Percentiles rank a stretch among this genome's conserved stretches.
Evolutionary conservation across 2,888 invertebrate genomes (phyloP).

Genomic region (Protonemura montana): DNA sequence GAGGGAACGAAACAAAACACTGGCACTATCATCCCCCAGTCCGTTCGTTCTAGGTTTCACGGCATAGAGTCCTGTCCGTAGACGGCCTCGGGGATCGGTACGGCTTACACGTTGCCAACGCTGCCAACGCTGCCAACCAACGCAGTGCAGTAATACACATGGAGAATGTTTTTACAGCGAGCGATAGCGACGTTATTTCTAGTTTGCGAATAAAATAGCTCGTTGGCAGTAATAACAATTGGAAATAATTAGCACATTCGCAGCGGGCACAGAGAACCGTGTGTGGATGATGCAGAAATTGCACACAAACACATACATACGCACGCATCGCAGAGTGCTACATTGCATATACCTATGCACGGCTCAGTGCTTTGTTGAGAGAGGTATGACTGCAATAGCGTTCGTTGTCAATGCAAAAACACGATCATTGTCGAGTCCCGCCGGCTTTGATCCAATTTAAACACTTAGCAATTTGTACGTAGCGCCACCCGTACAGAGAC

Average conservation of each 20-base stretch:
- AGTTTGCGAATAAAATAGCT: not conserved
- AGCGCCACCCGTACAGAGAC: not conserved
- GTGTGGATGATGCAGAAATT: not conserved
- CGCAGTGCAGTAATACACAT: not conserved
- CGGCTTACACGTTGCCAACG: not conserved
- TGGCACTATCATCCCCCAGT: not conserved
- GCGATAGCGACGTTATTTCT: not conserved
- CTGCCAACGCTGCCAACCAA: no score
- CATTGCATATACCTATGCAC: no score
- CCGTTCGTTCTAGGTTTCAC: not conserved
- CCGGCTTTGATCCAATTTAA: not conserved
- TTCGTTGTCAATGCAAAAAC: not conserved
- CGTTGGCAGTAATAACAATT: slow-evolving; percentile 7
- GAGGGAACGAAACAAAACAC: slow-evolving; percentile 34
- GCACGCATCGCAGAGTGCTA: not conserved
- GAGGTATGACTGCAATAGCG: not conserved
- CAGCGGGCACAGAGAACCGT: not conserved
- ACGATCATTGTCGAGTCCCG: not conserved
- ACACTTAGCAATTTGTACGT: not conserved
- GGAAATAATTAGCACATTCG: not conserved
- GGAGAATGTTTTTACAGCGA: not conserved
- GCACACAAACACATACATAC: not conserved
- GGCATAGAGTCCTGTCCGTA: not conserved
- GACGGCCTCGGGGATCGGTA: not conserved
- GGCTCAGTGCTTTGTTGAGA: no score